phyloP scores from a whole-genome alignment of 2,113 vertebrate genomes.

The Lampris megalopsis region DNA sequence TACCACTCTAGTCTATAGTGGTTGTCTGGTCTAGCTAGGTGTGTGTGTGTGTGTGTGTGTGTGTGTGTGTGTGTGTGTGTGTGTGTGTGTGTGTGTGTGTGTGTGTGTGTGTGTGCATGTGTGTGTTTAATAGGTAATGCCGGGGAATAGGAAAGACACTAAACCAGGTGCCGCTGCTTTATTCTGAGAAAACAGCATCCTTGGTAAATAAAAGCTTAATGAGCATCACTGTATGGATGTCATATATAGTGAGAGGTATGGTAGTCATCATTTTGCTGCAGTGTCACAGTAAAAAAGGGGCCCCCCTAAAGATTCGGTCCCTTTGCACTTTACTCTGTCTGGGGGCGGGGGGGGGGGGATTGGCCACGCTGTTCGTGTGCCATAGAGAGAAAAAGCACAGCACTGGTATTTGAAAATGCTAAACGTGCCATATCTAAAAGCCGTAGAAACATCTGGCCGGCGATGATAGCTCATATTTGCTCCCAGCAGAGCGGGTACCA shows the following conservation, averaged over 20 bases:
- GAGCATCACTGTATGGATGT: constrained; percentile 2
- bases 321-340: constrained; percentile 17
- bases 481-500: constrained; percentile 55
- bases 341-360: background rate
- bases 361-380: background rate
- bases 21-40: constrained; percentile 19
- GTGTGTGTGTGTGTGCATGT: no score
- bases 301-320: background rate
- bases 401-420: constrained; percentile 25
- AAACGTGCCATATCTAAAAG: constrained; percentile 30
- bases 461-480: constrained; percentile 58
- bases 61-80: no score
- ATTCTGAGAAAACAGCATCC: background rate
- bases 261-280: constrained; percentile 19
- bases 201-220: background rate
- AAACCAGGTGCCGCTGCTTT: constrained; percentile 12
- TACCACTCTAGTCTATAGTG: constrained; percentile 29
- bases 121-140: constrained; percentile 23
- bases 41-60: no score
- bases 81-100: no score
- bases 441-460: constrained; percentile 60
- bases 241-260: background rate
- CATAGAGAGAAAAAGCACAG: constrained; percentile 4
- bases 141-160: constrained; percentile 5
- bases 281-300: constrained; percentile 2